Evolutionary conservation across 2,888 invertebrate species (phyloP).

Genomic region (Abrostola tripartita): DNA sequence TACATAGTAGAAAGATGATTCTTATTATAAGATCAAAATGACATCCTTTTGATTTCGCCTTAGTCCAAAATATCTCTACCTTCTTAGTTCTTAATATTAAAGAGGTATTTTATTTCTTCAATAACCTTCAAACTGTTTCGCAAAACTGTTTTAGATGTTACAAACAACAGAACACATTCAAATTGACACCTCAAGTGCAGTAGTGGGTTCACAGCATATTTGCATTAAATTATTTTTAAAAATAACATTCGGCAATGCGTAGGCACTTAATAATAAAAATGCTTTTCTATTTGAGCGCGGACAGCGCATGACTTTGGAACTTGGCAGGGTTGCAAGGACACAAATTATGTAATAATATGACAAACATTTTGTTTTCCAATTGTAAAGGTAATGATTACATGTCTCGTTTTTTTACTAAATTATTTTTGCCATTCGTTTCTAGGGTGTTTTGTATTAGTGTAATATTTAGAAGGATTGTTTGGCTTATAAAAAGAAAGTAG

Average conservation of each 20-base stretch:
- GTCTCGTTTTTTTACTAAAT: slow-evolving; percentile 30
- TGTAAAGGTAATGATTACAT: slow-evolving; percentile 44
- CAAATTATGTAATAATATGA: slow-evolving; percentile 58
- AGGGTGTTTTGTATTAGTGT: slow-evolving; percentile 4
- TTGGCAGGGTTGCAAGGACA: slow-evolving; percentile 77
- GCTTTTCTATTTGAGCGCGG: slow-evolving; percentile 57
- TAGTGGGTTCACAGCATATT: slow-evolving; percentile 27
- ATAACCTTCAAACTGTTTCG: too few species aligned
- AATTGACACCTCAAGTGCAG: too few species aligned
- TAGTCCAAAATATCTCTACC: too few species aligned
- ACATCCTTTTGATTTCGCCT: too few species aligned
- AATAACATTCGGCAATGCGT: slow-evolving; percentile 58
- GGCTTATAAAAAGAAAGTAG: too few species aligned
- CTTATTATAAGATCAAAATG: too few species aligned
- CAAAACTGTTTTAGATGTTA: too few species aligned
- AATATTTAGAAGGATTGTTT: not conserved
- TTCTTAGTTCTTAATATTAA: too few species aligned
- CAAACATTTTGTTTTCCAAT: slow-evolving; percentile 49
- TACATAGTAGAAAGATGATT: too few species aligned
- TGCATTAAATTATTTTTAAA: slow-evolving; percentile 36
- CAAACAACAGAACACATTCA: too few species aligned
- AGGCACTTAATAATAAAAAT: slow-evolving; percentile 67
- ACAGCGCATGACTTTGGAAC: slow-evolving; percentile 71
- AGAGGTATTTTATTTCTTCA: too few species aligned
- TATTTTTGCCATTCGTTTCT: slow-evolving; percentile 35